Conservation (phyloP, 1,140 invertebrate genomes). For the Cataglyphis hispanica region DNA sequence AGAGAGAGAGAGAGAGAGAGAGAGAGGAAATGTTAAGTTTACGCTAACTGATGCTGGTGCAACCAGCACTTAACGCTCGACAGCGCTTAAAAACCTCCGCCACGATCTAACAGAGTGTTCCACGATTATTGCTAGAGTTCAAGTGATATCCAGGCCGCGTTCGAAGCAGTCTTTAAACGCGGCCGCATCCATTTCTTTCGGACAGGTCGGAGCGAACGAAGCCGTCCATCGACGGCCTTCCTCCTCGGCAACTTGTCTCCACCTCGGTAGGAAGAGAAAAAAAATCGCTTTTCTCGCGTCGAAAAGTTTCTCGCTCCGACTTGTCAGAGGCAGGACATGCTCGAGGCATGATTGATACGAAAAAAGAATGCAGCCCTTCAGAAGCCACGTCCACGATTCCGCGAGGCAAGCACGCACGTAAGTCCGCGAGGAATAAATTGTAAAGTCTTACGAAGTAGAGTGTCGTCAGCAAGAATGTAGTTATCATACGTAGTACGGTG, state of each 20-base stretch:
- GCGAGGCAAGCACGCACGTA: constrained; percentile 43
- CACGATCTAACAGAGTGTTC: constrained; percentile 53
- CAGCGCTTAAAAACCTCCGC: constrained; percentile 22
- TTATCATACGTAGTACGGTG: constrained; percentile 32
- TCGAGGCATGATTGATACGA: constrained; percentile 33
- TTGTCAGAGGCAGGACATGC: constrained; percentile 21
- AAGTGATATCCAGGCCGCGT: constrained; percentile 44
- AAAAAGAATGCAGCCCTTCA: constrained; percentile 7
- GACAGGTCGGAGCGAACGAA: constrained; percentile 44
- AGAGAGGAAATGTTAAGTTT: constrained; percentile 5
- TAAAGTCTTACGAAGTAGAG: constrained; percentile 33
- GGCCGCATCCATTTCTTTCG: constrained; percentile 41
- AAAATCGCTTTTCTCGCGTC: not conserved
- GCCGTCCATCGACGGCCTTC: not conserved
- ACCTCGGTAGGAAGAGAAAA: not conserved
- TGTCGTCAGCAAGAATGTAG: constrained; percentile 46
- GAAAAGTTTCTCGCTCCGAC: constrained; percentile 32
- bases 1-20: not conserved
- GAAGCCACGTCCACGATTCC: constrained; percentile 47
- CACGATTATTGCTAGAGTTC: constrained; percentile 68
- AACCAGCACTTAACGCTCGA: constrained; percentile 43
- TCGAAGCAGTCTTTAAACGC: constrained; percentile 44
- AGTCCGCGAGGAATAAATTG: constrained; percentile 19
- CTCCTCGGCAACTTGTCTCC: not conserved
- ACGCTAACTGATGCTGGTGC: constrained; percentile 18